Evolutionary conservation across 2,113 vertebrate species (phyloP).

Genomic region (Globicephala melas): DNA sequence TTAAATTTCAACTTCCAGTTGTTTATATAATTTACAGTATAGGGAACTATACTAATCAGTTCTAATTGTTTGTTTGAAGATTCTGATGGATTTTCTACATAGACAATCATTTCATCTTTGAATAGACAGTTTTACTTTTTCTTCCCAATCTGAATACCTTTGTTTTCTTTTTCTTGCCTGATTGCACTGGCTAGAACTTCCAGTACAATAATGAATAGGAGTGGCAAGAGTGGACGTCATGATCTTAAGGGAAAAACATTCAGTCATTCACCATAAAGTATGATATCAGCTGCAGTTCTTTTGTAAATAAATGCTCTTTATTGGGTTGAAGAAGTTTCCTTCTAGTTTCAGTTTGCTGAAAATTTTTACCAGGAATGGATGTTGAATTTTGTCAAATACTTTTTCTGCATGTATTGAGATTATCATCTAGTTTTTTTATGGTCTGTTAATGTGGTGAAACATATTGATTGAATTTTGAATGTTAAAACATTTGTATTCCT

Average conservation of each 20-base stretch:
- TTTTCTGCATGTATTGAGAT: neutral
- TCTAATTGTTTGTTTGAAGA: neutral
- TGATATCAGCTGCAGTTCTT: neutral
- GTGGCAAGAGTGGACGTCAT: neutral
- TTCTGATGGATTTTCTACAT: neutral
- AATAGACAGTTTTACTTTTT: conserved; percentile 4
- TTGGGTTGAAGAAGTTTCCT: neutral
- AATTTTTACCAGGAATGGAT: neutral
- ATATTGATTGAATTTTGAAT: conserved; percentile 19
- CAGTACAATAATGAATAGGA: neutral
- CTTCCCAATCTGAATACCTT: neutral
- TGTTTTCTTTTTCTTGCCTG: conserved; percentile 9
- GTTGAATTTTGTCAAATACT: conserved; percentile 22
- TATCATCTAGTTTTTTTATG: neutral
- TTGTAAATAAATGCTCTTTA: neutral
- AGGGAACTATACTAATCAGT: neutral
- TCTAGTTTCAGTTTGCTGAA: neutral
- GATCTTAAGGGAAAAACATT: neutral
- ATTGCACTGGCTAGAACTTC: neutral
- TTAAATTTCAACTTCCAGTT: neutral
- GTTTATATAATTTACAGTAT: neutral
- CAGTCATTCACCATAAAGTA: neutral
- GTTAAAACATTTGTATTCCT: neutral
- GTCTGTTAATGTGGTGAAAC: conserved; percentile 13
- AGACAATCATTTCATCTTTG: neutral